Base-by-base conservation (phyloP, 2,113 vertebrate species). In the Cygnus atratus region DNA sequence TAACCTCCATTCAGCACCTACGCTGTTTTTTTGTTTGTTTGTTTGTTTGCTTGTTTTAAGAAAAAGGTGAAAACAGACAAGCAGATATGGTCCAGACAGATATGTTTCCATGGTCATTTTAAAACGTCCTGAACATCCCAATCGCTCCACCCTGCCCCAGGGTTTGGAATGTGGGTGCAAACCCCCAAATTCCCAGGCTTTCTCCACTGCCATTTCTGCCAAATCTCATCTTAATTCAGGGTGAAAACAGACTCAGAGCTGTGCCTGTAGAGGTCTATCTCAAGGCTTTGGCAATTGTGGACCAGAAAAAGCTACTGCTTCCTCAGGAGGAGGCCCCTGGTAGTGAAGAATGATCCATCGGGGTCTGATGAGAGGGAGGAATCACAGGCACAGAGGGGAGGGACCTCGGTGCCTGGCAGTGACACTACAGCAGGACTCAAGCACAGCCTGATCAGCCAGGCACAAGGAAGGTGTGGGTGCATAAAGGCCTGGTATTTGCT, bases 281-380 rank as follows among this genome's bases (percentile, higher is more conserved):
- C 57, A 19, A 37, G n/a, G 10, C 8, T 84, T 59, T 84, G 68
- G 37, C n/a, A 83, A 59, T 21, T 5, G 29, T 26, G 20, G 33
- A 24, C 25, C 76, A 62, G 39, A 58, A 46, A 43, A 88, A 70
- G 26, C 39, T 71, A 55, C 26, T 59, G 59, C 13, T 84, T 71
- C 55, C 55, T 74, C 59, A 1, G 3, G 39, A 74, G 35, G 86
- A 62, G 37, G 71, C 37, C 50, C 61, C 39, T 29, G 24, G 66
- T 21, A 58, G 66, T 0, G 0, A 25, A 21, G 25, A 44, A 26
- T 0, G 3, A 39, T 19, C 52, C 61, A 52, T 54, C 3, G 0
- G 61, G 44, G 13, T 11, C 41, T 21, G 50, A 74, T 8, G 52
- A 66, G 66, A 29, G 44, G 37, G 13, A 43, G 24, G 41, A 54